phyloP scores from a whole-genome alignment of 2,888 invertebrate species.

The Tetramorium bicarinatum region DNA sequence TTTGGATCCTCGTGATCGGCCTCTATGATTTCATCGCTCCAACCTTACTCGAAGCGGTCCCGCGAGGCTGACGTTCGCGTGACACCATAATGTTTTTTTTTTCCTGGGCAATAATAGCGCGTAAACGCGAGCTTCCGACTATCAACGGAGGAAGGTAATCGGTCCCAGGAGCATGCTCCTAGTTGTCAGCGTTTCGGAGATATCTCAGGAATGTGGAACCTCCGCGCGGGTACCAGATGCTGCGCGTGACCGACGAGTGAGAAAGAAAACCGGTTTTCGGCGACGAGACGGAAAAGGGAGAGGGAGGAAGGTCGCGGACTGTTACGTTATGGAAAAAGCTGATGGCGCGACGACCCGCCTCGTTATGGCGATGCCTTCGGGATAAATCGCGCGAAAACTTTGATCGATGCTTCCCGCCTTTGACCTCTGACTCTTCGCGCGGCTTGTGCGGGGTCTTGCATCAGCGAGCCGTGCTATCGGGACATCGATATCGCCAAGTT shows the following conservation, averaged over 20 bases:
- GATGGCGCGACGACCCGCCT: slow-evolving; percentile 60
- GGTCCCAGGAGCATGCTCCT: slow-evolving; percentile 74
- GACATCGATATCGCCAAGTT: slow-evolving; percentile 69
- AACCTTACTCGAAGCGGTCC: slow-evolving; percentile 13
- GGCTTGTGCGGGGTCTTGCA: slow-evolving; percentile 54
- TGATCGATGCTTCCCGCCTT: slow-evolving; percentile 71
- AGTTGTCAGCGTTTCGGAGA: slow-evolving; percentile 67
- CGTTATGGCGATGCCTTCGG: slow-evolving; percentile 64
- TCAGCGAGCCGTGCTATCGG: slow-evolving; percentile 65
- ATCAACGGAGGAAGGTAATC: slow-evolving; percentile 73
- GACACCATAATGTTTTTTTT: slow-evolving; percentile 29
- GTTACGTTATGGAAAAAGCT: slow-evolving; percentile 36
- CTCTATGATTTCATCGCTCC: slow-evolving; percentile 45
- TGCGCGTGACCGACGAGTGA: slow-evolving; percentile 60
- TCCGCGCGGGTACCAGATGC: slow-evolving; percentile 67
- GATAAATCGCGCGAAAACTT: slow-evolving; percentile 75
- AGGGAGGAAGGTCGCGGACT: slow-evolving; percentile 30
- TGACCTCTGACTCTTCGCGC: slow-evolving; percentile 62
- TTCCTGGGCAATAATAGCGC: slow-evolving; percentile 28
- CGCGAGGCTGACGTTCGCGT: slow-evolving; percentile 16
- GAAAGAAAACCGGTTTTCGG: slow-evolving; percentile 66
- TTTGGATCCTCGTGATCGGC: slow-evolving; percentile 16
- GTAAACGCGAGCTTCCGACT: slow-evolving; percentile 45
- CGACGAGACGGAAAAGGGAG: slow-evolving; percentile 15
- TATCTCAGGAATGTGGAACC: slow-evolving; percentile 58